A percentile compares a stretch with the other conserved stretches of the same genome.
Conservation (phyloP, 2,113 vertebrate genomes). For the Malurus alboscapulatus region DNA sequence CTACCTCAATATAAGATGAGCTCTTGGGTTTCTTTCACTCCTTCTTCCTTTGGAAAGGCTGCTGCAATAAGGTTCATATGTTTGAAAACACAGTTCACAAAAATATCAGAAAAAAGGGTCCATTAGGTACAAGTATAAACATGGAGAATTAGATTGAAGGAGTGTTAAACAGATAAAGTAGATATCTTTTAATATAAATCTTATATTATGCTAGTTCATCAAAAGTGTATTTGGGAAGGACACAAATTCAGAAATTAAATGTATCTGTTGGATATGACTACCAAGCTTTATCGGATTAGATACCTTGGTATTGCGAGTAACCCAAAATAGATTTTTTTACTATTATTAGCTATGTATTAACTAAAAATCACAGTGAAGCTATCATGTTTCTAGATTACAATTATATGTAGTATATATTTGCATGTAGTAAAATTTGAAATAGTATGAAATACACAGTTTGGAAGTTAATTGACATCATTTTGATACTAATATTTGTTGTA, state of each 20-base stretch:
- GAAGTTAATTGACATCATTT: not conserved
- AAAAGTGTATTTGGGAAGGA: not conserved
- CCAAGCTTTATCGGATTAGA: not conserved
- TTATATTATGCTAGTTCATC: not conserved
- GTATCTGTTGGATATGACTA: not conserved
- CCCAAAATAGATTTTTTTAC: not conserved
- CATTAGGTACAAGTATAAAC: not conserved
- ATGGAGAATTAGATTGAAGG: not conserved
- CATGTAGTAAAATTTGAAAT: not conserved
- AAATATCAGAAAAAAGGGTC: not conserved
- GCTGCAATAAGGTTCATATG: not conserved
- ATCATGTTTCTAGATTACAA: not conserved
- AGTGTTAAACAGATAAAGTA: not conserved
- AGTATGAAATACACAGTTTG: not conserved
- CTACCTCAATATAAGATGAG: not conserved
- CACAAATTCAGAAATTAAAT: not conserved
- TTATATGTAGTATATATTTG: not conserved
- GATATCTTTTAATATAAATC: not conserved
- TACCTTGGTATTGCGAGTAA: not conserved
- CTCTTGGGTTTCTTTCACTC: not conserved
- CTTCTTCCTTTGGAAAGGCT: not conserved
- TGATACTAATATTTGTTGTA: not conserved
- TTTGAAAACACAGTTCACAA: not conserved
- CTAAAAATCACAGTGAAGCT: not conserved
- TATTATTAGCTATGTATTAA: not conserved